Evolutionary conservation across 2,888 invertebrate species (phyloP).

Genomic region (Eugnorisma glareosa): DNA sequence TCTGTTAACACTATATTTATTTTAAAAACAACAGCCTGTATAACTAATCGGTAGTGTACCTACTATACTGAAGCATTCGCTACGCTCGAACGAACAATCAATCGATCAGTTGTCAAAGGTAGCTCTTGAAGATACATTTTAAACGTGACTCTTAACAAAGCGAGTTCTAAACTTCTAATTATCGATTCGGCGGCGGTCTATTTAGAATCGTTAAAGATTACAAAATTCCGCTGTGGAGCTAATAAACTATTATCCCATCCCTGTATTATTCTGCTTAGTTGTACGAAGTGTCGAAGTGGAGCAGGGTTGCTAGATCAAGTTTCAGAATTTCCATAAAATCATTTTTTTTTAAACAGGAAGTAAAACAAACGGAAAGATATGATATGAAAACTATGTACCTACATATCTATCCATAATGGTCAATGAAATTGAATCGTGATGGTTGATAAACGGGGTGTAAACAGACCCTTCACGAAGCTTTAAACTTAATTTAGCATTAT

Average conservation of each 20-base stretch:
- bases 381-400: background rate
- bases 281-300: slow-evolving; percentile 61
- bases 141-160: slow-evolving; percentile 82
- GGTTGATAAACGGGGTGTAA: background rate
- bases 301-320: slow-evolving; percentile 26
- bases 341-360: no score
- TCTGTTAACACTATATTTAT: slow-evolving; percentile 3
- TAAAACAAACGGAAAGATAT: background rate
- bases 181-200: slow-evolving; percentile 76
- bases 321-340: no score
- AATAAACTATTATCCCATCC: slow-evolving; percentile 39
- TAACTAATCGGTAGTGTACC: slow-evolving; percentile 32
- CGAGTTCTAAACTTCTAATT: slow-evolving; percentile 72
- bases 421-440: background rate
- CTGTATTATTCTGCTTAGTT: slow-evolving; percentile 34
- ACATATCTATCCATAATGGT: no score
- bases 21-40: slow-evolving; percentile 38
- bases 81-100: slow-evolving; percentile 66
- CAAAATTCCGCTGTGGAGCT: slow-evolving; percentile 72
- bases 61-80: slow-evolving; percentile 44
- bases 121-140: slow-evolving; percentile 66
- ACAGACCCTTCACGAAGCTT: no score
- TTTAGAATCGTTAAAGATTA: slow-evolving; percentile 74
- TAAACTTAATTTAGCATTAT: no score
- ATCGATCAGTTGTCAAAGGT: slow-evolving; percentile 77